Conservation (phyloP, 92 coral and sea anemone genomes). For the Palythoa grandiflora region DNA sequence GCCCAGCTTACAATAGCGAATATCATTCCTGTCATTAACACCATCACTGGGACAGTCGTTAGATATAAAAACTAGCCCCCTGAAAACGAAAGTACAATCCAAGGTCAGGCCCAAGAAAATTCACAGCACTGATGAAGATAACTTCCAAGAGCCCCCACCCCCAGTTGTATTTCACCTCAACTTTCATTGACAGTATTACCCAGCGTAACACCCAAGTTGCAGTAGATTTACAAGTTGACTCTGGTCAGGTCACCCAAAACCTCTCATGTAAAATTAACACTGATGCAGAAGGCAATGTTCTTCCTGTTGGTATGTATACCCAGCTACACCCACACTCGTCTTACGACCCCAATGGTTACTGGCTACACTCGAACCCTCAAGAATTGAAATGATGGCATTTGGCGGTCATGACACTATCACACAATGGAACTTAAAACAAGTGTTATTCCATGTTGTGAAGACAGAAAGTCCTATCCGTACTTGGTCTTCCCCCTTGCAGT, state of each 20-base stretch:
- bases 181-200: conserved; percentile 49
- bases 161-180: conserved; percentile 71
- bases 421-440: conserved; percentile 47
- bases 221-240: conserved; percentile 67
- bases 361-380: conserved; percentile 66
- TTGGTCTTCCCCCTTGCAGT: conserved; percentile 67
- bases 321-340: conserved; percentile 54
- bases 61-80: conserved; percentile 7
- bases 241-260: conserved; percentile 56
- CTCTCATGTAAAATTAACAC: conserved; percentile 82
- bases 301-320: conserved; percentile 67
- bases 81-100: conserved; percentile 26
- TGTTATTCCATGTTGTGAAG: conserved; percentile 69
- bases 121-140: conserved; percentile 28
- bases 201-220: conserved; percentile 65
- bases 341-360: conserved; percentile 58
- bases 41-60: conserved; percentile 20
- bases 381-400: conserved; percentile 64
- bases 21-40: conserved; percentile 12
- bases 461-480: conserved; percentile 68
- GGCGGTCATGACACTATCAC: conserved; percentile 65
- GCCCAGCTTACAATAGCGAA: conserved; percentile 6
- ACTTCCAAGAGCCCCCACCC: conserved; percentile 5
- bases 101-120: conserved; percentile 29
- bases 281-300: conserved; percentile 81